These are phyloP conservation scores for Netelia inedita DNA, from an alignment of 2,888 invertebrate species.

Conservation along the genomic window DNA sequence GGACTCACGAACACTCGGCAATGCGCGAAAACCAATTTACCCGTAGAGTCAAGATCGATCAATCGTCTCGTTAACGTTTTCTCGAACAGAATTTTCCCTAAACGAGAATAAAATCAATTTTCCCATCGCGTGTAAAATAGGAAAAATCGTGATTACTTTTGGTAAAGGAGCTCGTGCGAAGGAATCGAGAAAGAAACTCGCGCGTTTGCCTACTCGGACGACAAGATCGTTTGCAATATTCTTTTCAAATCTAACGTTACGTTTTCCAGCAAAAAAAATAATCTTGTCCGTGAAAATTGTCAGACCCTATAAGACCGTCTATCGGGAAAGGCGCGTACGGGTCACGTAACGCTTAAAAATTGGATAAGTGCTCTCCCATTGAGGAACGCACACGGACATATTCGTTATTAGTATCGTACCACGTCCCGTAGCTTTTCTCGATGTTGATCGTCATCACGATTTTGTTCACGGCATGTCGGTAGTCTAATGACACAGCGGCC, in stretches of 20 bases:
- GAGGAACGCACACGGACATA: conserved; percentile 6
- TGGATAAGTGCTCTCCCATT: conserved; percentile 58
- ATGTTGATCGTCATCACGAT: conserved; percentile 39
- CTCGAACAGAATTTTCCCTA: too few species aligned
- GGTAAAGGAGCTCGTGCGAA: too few species aligned
- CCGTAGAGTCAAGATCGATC: too few species aligned
- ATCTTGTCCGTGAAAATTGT: background rate
- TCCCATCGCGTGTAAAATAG: too few species aligned
- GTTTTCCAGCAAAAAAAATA: background rate
- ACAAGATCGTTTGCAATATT: background rate
- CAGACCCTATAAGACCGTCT: background rate
- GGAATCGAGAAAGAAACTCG: too few species aligned
- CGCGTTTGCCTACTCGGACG: background rate
- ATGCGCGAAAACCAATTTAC: conserved; percentile 2
- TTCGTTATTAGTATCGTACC: conserved; percentile 38
- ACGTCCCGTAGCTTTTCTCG: conserved; percentile 9
- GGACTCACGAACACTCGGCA: background rate
- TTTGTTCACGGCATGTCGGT: conserved; percentile 25
- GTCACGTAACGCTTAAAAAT: conserved; percentile 44
- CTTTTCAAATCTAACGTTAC: background rate
- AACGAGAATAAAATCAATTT: too few species aligned
- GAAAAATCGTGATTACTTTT: too few species aligned
- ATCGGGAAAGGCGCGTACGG: conserved; percentile 30
- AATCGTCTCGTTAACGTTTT: too few species aligned
- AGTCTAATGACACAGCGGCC: conserved; percentile 19